Evolutionary conservation across 2,113 vertebrate species (phyloP).

Genomic region (Sterrhoptilus dennistouni): DNA sequence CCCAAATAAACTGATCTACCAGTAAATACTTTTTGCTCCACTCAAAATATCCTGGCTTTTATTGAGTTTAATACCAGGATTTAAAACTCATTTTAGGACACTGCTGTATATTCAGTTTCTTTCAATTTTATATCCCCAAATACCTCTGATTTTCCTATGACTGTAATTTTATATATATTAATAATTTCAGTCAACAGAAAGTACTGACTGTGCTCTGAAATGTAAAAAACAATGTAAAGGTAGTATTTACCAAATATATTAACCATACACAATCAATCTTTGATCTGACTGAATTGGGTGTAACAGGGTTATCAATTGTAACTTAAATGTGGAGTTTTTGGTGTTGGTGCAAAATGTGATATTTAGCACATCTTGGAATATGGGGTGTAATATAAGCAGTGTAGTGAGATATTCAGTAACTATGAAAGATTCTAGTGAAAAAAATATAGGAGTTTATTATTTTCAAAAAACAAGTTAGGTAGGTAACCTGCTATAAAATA

Average conservation of each 20-base stretch:
- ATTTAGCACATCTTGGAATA: background rate
- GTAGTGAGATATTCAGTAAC: background rate
- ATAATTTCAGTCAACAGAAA: background rate
- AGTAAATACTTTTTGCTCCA: background rate
- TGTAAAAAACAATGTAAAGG: background rate
- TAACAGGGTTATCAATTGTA: background rate
- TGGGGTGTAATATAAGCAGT: background rate
- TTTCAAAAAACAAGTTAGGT: background rate
- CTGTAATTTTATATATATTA: background rate
- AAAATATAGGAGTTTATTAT: background rate
- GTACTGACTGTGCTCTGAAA: background rate
- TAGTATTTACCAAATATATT: background rate
- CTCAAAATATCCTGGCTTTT: background rate
- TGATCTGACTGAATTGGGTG: background rate
- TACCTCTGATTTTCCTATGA: background rate
- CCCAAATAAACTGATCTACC: background rate
- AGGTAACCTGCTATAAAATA: background rate
- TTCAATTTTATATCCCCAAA: background rate
- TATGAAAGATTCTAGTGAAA: background rate
- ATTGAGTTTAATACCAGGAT: background rate
- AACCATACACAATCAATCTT: background rate
- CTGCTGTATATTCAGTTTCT: background rate
- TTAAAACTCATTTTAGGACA: background rate
- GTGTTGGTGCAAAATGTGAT: background rate
- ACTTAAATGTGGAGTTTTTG: background rate